Conservation (phyloP, 2,113 vertebrate genomes). For the Siphamia tubifer region DNA sequence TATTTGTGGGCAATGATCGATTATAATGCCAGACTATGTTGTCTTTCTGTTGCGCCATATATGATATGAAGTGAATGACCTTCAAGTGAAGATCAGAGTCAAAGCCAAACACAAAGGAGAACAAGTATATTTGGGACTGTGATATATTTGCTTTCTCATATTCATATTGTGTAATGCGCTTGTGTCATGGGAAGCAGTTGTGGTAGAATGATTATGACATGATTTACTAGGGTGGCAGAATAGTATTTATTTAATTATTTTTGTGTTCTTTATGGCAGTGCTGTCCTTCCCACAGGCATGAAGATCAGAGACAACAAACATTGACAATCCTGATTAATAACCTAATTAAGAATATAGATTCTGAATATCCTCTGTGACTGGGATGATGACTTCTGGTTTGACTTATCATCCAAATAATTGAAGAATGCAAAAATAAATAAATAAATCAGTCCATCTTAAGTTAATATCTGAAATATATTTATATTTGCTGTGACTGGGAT, state of each 20-base stretch:
- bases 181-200: slow-evolving; percentile 15
- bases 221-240: slow-evolving; percentile 27
- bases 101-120: slow-evolving; percentile 4
- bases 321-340: not conserved
- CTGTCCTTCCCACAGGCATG: not conserved
- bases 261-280: not conserved
- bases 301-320: not conserved
- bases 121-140: not conserved
- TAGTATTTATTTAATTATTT: slow-evolving; percentile 33
- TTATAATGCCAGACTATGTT: not conserved
- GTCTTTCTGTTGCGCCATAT: slow-evolving; percentile 1
- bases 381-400: not conserved
- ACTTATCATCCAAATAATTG: not conserved
- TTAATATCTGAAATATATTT: too few species aligned
- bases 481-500: too few species aligned
- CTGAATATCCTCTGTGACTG: too few species aligned
- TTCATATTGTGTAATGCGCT: slow-evolving; percentile 27
- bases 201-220: slow-evolving; percentile 9
- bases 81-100: slow-evolving; percentile 10
- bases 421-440: too few species aligned
- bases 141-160: not conserved
- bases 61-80: slow-evolving; percentile 15
- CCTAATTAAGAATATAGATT: not conserved
- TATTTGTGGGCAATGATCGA: not conserved
- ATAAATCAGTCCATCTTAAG: too few species aligned